Evolutionary conservation across 1,140 invertebrate genomes (phyloP), one percentile per base, ranked within the genome.

Genomic region (Mactra quadrangularis): DNA sequence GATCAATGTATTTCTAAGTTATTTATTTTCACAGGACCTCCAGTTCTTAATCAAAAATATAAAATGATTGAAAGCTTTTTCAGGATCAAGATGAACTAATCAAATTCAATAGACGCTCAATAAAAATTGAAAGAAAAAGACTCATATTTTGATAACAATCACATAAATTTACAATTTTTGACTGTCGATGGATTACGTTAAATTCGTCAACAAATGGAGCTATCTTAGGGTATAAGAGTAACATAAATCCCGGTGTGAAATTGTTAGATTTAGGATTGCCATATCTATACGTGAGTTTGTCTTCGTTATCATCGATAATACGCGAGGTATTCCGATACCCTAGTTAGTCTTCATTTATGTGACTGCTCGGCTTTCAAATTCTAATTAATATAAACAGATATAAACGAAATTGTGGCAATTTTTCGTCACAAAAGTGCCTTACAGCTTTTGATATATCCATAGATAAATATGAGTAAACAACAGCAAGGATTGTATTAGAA

Each of bases 261-360:
- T 62, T 76, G 45, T 41, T 50, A 64, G 33, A 22, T 64, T 45
- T 64, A 76, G 41, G 59, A n/a, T 9, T 47, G 31, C 38, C 31
- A 76, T 62, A 76, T 76, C 74, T 57, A 6, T 60, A 17, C 45
- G 6, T 27, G 13, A 11, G 41, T 50, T 38, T n/a, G 17, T n/a
- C 74, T n/a, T n/a, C 45, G 50, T 76, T 76, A 57, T 76, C 11
- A 62, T 47, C 38, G 38, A 38, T 68, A 78, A 78, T 64, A 38
- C 76, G 19, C 35, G 15, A 25, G 62, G 62, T 55, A 78, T 78
- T 60, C 50, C 60, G 31, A 68, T 41, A 47, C 27, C 33, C 31
- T 41, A 78, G 66, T 78, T 78, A 68, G 76, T 78, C 76, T 55
- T 78, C 45, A 78, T 78, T 35, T 38, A 53, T 41, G 27, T 68